Evolutionary conservation across 2,113 vertebrate genomes (phyloP), one percentile per base, ranked within the genome.

Genomic region (Xiphorhynchus elegans): DNA sequence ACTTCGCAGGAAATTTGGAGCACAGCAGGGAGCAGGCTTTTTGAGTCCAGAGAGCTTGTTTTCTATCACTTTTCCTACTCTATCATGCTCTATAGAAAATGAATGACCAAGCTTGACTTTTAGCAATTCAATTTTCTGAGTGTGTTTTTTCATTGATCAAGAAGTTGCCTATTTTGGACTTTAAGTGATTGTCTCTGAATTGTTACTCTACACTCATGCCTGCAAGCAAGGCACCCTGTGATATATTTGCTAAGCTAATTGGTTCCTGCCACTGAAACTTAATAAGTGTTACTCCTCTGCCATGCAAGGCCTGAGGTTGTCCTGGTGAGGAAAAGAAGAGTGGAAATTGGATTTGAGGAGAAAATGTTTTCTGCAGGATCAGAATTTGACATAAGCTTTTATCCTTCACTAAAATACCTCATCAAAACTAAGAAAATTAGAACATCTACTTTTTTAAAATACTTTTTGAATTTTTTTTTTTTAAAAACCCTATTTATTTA

Each of bases 41-140:
- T 46, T 0, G 0, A 26, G 28, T 7, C 40, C 49, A 44, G 49
- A 69, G 40, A 68, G 18, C 7, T 79, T 82, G 13, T 64, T 60
- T 95, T 60, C 47, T 76, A 11, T 6, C 66, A 40, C 70, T 78
- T 76, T 79, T 69, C n/a, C 37, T 87, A 28, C 20, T 69, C 60
- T 7, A 11, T 37, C 72, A 35, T 39, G n/a, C 17, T 70, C 24
- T 33, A 3, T 6, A 81, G 47, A 93, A 91, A 89, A 84, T 7
- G 3, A 87, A 92, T 60, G 35, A 81, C 60, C 52, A 82, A 82
- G 50, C 44, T 18, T 60, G 66, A 78, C 77, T 75, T 89, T 60
- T 8, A 87, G 60, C 40, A 82, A 62, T 84, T 93, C 82, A 91
- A 95, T 95, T 95, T 94, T 87, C 91, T 87, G 58, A 92, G 52